Percentiles rank a stretch among this genome's conserved stretches.
phyloP scores from a whole-genome alignment of 2,888 invertebrate species.

The Corbicula japonica region DNA sequence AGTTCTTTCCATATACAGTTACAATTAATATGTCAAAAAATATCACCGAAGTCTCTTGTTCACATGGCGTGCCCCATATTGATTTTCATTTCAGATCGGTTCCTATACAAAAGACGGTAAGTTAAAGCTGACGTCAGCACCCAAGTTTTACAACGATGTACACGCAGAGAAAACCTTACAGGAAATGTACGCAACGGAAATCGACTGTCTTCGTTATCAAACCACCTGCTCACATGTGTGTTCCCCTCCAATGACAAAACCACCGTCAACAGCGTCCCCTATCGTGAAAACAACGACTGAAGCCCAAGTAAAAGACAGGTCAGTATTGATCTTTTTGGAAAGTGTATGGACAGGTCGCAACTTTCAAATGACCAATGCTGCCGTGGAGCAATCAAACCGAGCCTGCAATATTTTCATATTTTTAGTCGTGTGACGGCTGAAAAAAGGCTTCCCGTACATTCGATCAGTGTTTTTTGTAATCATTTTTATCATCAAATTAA shows the following conservation, averaged over 20 bases:
- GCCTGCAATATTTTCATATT: too few species aligned
- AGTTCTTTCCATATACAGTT: too few species aligned
- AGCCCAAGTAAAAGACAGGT: slow-evolving; percentile 14
- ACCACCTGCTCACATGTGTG: slow-evolving; percentile 35
- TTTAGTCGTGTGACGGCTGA: too few species aligned
- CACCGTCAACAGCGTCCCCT: neutral
- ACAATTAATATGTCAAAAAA: too few species aligned
- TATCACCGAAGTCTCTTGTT: too few species aligned
- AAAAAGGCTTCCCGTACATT: too few species aligned
- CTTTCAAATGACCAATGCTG: neutral
- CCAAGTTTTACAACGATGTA: slow-evolving; percentile 42
- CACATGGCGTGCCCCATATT: too few species aligned
- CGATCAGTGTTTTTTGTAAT: too few species aligned
- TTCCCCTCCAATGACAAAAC: slow-evolving; percentile 8
- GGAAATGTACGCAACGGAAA: neutral
- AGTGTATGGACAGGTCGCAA: neutral
- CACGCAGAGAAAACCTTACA: slow-evolving; percentile 6
- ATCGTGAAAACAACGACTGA: neutral
- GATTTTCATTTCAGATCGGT: slow-evolving; percentile 44
- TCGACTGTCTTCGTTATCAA: slow-evolving; percentile 22
- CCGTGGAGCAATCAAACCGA: too few species aligned
- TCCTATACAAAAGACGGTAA: slow-evolving; percentile 33
- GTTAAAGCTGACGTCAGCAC: slow-evolving; percentile 14
- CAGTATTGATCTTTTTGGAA: too few species aligned
- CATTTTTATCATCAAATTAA: too few species aligned